phyloP scores from a whole-genome alignment of 2,888 invertebrate species.

The Caenorhabditis imperialis region DNA sequence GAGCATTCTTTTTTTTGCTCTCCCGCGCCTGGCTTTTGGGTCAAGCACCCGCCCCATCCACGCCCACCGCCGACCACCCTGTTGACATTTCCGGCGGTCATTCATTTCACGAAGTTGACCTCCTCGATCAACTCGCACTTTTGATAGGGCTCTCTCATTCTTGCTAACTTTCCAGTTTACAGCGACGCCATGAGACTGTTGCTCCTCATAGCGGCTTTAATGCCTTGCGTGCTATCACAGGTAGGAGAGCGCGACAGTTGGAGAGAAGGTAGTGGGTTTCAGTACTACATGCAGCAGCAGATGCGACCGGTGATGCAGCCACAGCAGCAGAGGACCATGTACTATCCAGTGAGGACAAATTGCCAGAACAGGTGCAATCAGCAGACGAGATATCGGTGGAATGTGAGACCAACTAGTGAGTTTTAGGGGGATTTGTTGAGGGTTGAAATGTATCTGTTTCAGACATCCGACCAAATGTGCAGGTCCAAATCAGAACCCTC shows the following conservation, averaged over 20 bases:
- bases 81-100: constrained; percentile 58
- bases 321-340: constrained; percentile 61
- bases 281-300: constrained; percentile 44
- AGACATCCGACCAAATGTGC: constrained; percentile 52
- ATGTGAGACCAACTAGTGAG: constrained; percentile 68
- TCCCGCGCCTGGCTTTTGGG: too few relatives aligned
- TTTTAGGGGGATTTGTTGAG: background rate
- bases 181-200: constrained; percentile 53
- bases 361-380: constrained; percentile 70
- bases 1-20: constrained; percentile 46
- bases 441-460: background rate
- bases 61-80: constrained; percentile 41
- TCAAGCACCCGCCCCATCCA: constrained; percentile 46
- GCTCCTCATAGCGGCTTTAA: constrained; percentile 50
- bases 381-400: constrained; percentile 72
- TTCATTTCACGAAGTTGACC: constrained; percentile 57
- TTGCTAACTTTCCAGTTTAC: constrained; percentile 10
- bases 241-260: too few relatives aligned
- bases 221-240: constrained; percentile 51
- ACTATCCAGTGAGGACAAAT: constrained; percentile 75
- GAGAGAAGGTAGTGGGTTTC: too few relatives aligned
- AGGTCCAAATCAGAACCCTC: constrained; percentile 57
- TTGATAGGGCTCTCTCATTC: constrained; percentile 24
- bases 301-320: constrained; percentile 42
- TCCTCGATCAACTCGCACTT: constrained; percentile 40